Evolutionary conservation across 2,888 invertebrate species (phyloP).

Genomic region (Trichopria drosophilae): DNA sequence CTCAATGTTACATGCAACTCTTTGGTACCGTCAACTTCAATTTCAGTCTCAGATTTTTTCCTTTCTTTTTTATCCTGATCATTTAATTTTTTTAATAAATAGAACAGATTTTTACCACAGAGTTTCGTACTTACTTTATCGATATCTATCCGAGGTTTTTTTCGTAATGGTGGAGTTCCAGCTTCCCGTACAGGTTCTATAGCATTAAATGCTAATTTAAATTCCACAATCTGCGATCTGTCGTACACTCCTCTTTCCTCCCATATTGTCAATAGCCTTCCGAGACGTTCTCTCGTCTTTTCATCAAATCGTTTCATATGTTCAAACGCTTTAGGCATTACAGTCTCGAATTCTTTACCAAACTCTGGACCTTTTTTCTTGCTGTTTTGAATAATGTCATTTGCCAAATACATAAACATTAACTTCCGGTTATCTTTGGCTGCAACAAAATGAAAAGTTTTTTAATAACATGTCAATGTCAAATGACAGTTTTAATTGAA

Average conservation of each 20-base stretch:
- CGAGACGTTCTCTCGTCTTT: conserved; percentile 80
- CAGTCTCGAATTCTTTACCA: conserved; percentile 81
- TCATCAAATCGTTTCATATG: conserved; percentile 79
- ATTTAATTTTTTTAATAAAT: conserved; percentile 37
- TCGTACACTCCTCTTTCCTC: conserved; percentile 89
- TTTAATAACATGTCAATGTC: background rate
- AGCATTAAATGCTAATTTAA: conserved; percentile 66
- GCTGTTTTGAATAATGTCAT: conserved; percentile 99
- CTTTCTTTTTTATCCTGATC: conserved; percentile 58
- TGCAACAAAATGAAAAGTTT: conserved; percentile 57
- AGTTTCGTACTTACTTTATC: conserved; percentile 48
- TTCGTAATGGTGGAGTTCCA: conserved; percentile 59
- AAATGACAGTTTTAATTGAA: background rate
- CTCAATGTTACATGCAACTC: conserved; percentile 78
- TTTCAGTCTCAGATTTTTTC: conserved; percentile 63
- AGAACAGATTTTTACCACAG: no score
- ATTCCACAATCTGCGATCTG: conserved; percentile 76
- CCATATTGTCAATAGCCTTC: conserved; percentile 88
- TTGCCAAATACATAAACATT: conserved; percentile 96
- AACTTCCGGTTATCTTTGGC: conserved; percentile 84
- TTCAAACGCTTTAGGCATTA: conserved; percentile 80
- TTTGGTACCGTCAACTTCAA: conserved; percentile 70
- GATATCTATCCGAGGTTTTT: conserved; percentile 57
- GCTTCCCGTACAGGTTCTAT: conserved; percentile 44
- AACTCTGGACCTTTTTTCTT: conserved; percentile 97